A percentile compares a stretch with the other conserved stretches of the same genome.
Conservation (phyloP, 1,140 invertebrate species). For the Ostrea denselamellosa region DNA sequence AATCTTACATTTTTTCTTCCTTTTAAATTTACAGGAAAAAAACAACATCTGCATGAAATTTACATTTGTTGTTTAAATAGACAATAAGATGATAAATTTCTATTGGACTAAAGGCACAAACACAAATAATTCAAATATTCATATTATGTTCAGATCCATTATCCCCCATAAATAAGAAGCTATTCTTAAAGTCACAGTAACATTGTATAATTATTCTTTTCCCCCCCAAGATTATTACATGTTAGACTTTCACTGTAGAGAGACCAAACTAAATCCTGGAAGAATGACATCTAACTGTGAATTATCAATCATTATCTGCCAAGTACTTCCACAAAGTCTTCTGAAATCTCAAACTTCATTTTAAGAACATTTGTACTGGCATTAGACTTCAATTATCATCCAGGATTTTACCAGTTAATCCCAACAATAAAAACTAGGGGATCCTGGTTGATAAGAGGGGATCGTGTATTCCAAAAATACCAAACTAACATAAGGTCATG, state of each 20-base stretch:
- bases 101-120: neutral
- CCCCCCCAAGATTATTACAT: neutral
- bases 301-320: constrained; percentile 1
- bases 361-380: neutral
- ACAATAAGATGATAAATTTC: neutral
- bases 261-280: neutral
- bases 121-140: neutral
- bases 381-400: neutral
- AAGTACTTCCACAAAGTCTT: neutral
- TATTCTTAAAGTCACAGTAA: neutral
- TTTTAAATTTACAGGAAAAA: neutral
- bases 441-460: neutral
- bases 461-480: neutral
- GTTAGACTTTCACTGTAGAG: neutral
- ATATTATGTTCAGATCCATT: neutral
- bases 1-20: neutral
- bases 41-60: neutral
- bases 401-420: neutral
- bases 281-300: neutral
- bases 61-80: neutral
- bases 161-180: too few relatives aligned
- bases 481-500: neutral
- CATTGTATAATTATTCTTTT: neutral
- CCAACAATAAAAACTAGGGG: neutral
- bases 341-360: neutral